Evolutionary conservation across 2,797 vertebrate genomes (phyloP), one percentile per base, ranked within the genome.

Genomic region (Brotula barbata): DNA sequence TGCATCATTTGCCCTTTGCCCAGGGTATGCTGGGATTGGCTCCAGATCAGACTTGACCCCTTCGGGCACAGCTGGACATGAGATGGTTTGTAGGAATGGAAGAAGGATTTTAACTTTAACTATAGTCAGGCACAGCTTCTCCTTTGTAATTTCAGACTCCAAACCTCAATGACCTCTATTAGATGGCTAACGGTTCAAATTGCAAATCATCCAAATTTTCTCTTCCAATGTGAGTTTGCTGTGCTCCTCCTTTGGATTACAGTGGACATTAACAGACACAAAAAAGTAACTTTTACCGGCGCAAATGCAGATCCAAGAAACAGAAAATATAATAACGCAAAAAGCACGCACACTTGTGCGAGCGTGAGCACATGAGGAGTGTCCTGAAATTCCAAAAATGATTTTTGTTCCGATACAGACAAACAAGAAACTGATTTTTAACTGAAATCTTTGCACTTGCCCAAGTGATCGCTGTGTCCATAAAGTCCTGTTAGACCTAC

Each of bases 101-200:
- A n/a, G n/a, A n/a, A n/a, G n/a, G n/a, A n/a, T n/a, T n/a, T n/a
- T n/a, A n/a, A n/a, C n/a, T n/a, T n/a, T n/a, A n/a, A n/a, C n/a
- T n/a, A n/a, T n/a, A n/a, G n/a, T n/a, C n/a, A n/a, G n/a, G n/a
- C n/a, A n/a, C n/a, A n/a, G n/a, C n/a, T n/a, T n/a, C n/a, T n/a
- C n/a, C n/a, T n/a, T n/a, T n/a, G n/a, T n/a, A n/a, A n/a, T n/a
- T 28, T 8, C 25, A 28, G 25, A 14, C 16, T 39, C 39, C 48
- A 25, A 58, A 58, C 45, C 20, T 40, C 25, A 44, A 12, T 19
- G 36, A 58, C 58, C n/a, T 46, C 43, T 36, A 21, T 17, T 48
- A 61, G 16, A 20, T 60, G 6, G n/a, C 10, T n/a, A 12, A 28
- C 16, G 44, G 56, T 40, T 4, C 1, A 31, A 33, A 36, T 5